Percentiles rank a stretch among this genome's conserved stretches.
These are phyloP conservation scores for Glaucomys volans DNA, from an alignment of 2,113 vertebrate genomes.

Conservation along the genomic window DNA sequence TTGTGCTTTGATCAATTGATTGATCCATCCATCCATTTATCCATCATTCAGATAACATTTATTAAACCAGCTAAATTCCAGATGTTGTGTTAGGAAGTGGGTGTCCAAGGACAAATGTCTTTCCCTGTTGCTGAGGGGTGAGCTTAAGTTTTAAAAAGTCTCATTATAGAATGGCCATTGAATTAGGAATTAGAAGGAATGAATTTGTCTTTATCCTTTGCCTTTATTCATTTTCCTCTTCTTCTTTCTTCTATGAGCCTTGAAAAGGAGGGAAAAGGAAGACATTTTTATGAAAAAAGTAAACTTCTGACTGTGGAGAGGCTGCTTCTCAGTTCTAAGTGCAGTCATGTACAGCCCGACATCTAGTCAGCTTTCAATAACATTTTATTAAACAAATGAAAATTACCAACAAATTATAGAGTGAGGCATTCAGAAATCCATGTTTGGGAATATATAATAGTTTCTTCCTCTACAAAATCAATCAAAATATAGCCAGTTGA, in stretches of 20 bases:
- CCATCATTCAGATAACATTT: not conserved
- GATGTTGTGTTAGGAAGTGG: not conserved
- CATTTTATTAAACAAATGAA: slow-evolving; percentile 24
- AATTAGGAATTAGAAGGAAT: slow-evolving; percentile 27
- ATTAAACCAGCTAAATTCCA: slow-evolving; percentile 8
- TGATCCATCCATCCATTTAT: not conserved
- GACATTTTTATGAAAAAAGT: not conserved
- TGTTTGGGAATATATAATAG: not conserved
- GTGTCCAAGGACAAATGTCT: not conserved
- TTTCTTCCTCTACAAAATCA: slow-evolving; percentile 5
- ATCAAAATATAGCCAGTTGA: not conserved
- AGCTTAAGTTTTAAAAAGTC: not conserved
- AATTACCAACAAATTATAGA: not conserved
- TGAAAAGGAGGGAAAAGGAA: not conserved
- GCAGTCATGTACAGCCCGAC: not conserved
- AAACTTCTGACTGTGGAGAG: not conserved
- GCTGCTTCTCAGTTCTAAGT: not conserved
- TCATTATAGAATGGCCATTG: not conserved
- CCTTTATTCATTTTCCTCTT: not conserved
- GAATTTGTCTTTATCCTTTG: not conserved
- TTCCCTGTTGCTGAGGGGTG: not conserved
- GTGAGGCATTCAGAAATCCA: not conserved
- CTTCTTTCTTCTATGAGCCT: not conserved
- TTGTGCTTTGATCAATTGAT: not conserved
- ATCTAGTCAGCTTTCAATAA: not conserved